Percentiles rank a stretch among this genome's conserved stretches.
Evolutionary conservation across 2,797 vertebrate genomes (phyloP).

Genomic region (Valencia hispanica): DNA sequence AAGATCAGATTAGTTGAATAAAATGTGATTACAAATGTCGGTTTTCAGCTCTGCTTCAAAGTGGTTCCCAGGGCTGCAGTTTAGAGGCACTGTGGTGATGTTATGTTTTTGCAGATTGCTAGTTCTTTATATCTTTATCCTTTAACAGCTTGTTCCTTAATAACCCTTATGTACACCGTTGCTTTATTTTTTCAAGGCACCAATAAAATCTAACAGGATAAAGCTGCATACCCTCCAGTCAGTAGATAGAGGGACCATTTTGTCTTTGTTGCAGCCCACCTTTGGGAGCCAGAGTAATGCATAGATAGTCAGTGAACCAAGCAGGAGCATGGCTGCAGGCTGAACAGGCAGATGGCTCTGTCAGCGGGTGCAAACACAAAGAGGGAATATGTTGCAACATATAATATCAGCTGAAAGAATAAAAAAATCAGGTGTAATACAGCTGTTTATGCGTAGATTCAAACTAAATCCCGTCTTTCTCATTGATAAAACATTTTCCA

Average conservation of each 20-base stretch:
- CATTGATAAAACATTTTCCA: constrained; percentile 4
- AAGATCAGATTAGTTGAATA: not conserved
- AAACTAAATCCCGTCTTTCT: constrained; percentile 26
- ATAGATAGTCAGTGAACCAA: constrained; percentile 22
- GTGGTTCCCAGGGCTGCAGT: not conserved
- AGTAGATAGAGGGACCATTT: constrained; percentile 13
- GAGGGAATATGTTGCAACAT: constrained; percentile 8
- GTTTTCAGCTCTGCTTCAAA: not conserved
- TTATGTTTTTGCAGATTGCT: not conserved
- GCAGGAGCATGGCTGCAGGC: constrained; percentile 36
- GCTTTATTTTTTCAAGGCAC: not conserved
- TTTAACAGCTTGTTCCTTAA: not conserved
- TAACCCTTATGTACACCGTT: not conserved
- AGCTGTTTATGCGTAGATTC: not conserved
- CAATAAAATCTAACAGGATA: not conserved
- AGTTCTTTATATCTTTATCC: not conserved
- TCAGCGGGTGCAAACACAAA: constrained; percentile 25
- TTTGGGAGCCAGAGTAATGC: constrained; percentile 29
- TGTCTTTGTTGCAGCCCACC: constrained; percentile 14
- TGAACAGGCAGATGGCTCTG: constrained; percentile 3
- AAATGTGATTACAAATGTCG: not conserved
- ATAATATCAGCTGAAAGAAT: constrained; percentile 14
- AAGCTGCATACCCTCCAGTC: constrained; percentile 2
- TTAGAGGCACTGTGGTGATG: not conserved
- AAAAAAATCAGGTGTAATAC: not conserved